Conservation (phyloP, 2,888 invertebrate species). For the Leptura quadrifasciata region DNA sequence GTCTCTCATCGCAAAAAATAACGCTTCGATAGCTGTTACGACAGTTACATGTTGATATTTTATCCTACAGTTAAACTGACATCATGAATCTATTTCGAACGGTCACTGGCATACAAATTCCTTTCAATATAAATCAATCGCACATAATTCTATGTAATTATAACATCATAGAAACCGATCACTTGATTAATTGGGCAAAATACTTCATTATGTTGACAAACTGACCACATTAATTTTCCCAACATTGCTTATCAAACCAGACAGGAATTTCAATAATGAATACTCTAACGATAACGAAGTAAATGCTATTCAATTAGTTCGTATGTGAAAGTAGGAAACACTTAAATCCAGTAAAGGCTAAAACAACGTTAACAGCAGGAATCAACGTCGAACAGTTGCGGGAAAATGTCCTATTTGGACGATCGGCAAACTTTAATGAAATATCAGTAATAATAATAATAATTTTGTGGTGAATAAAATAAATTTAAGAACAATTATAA, state of each 20-base stretch:
- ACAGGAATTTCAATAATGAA: not conserved
- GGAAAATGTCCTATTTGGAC: not conserved
- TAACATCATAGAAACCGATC: not conserved
- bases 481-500: no score
- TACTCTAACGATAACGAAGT: not conserved
- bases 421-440: no score
- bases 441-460: no score
- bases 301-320: not conserved
- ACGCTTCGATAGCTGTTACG: no score
- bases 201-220: conserved; percentile 1
- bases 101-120: not conserved
- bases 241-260: not conserved
- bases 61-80: not conserved
- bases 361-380: not conserved
- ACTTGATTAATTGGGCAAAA: conserved; percentile 7
- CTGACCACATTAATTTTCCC: not conserved
- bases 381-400: not conserved
- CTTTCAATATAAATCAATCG: not conserved
- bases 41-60: no score
- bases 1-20: no score
- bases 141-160: not conserved
- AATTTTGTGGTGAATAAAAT: no score
- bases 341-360: not conserved
- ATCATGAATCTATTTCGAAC: not conserved
- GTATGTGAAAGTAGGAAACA: not conserved